Evolutionary conservation across 2,113 vertebrate genomes (phyloP).

Genomic region (Nycticebus coucang): DNA sequence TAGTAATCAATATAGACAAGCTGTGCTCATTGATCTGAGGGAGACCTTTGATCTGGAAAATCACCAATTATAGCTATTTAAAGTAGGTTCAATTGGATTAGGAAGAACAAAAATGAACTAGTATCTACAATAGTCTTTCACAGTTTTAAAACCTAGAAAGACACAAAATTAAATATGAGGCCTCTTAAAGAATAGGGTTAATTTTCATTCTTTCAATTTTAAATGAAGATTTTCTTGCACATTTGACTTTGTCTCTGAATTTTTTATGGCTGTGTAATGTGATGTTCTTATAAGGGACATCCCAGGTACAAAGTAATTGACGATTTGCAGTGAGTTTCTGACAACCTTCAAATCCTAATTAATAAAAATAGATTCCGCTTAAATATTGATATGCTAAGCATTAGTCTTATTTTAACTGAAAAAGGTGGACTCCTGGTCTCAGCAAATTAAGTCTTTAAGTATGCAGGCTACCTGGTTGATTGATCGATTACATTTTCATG

Average conservation of each 20-base stretch:
- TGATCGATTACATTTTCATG: conserved; percentile 71
- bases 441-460: conserved; percentile 69
- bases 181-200: conserved; percentile 73
- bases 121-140: conserved; percentile 55
- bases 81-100: conserved; percentile 80
- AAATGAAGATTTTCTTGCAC: conserved; percentile 69
- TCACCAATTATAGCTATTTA: conserved; percentile 85
- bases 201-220: conserved; percentile 75
- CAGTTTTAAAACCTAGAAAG: conserved; percentile 70
- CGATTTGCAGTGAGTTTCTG: conserved; percentile 71
- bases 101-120: conserved; percentile 72
- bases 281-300: conserved; percentile 60
- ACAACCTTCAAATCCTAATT: conserved; percentile 72
- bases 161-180: conserved; percentile 70
- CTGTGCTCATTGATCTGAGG: conserved; percentile 83
- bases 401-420: conserved; percentile 64
- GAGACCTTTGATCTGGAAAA: conserved; percentile 85
- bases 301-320: conserved; percentile 67
- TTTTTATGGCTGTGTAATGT: conserved; percentile 62
- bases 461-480: conserved; percentile 61
- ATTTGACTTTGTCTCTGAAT: conserved; percentile 61
- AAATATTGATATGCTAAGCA: conserved; percentile 65
- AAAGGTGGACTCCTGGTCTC: conserved; percentile 54
- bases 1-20: conserved; percentile 87
- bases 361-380: conserved; percentile 76